These are phyloP conservation scores for Aphelenchoides fujianensis DNA, from an alignment of 1,140 invertebrate genomes.

Conservation along the genomic window DNA sequence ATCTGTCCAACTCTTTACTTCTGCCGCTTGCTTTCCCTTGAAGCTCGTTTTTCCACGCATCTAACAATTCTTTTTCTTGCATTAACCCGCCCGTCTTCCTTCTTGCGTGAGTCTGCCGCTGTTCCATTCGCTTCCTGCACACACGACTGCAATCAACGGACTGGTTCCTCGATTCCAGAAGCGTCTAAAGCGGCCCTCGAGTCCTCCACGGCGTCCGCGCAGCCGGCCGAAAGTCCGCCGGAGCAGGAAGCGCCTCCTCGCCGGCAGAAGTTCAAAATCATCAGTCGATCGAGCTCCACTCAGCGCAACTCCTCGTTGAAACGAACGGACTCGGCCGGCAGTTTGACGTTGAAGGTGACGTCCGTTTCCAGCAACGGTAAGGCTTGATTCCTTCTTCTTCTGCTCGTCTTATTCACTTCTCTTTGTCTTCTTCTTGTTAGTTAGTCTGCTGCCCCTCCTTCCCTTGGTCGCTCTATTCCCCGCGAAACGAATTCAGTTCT, in stretches of 20 bases:
- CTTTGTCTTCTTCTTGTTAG: neutral
- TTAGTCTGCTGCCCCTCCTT: too few species aligned
- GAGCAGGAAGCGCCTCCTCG: neutral
- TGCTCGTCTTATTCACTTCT: neutral
- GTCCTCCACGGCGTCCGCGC: neutral
- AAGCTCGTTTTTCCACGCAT: neutral
- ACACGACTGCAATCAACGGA: neutral
- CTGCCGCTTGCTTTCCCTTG: neutral
- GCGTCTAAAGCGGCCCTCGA: neutral
- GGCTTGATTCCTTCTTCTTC: too few species aligned
- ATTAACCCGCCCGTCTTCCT: neutral
- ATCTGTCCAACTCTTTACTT: too few species aligned
- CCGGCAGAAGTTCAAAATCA: constrained; percentile 23
- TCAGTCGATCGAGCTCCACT: constrained; percentile 1
- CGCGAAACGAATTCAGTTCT: neutral
- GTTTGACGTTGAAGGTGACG: neutral
- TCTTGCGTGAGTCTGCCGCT: neutral
- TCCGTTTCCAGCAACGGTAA: neutral
- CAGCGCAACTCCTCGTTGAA: constrained; percentile 5
- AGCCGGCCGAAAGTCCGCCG: constrained; percentile 8
- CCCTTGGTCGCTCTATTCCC: neutral
- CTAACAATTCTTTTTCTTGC: neutral
- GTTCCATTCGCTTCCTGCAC: too few species aligned
- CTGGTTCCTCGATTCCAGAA: neutral
- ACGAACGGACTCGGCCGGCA: neutral